A percentile compares a stretch with the other conserved stretches of the same genome.
These are phyloP conservation scores for Hartigia nigra DNA, from an alignment of 2,888 invertebrate species.

Conservation along the genomic window DNA sequence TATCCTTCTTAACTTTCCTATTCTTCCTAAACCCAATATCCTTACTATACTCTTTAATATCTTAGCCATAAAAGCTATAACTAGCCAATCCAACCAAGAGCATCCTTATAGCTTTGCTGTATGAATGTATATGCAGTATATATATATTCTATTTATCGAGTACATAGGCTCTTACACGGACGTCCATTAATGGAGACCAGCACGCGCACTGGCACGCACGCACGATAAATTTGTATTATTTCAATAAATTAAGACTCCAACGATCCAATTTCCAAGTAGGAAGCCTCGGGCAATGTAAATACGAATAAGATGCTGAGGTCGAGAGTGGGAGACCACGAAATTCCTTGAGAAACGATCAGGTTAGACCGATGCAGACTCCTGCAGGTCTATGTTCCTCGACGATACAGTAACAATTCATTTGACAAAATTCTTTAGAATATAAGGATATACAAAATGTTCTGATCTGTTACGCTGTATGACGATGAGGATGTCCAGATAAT, in stretches of 20 bases:
- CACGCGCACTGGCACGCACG: conserved; percentile 16
- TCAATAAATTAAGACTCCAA: conserved; percentile 36
- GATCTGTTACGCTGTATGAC: background rate
- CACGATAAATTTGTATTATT: conserved; percentile 41
- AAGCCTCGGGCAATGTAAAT: background rate
- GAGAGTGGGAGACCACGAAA: background rate
- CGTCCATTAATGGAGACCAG: background rate
- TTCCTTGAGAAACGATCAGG: background rate
- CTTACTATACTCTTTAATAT: background rate
- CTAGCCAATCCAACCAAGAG: background rate
- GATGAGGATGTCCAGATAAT: background rate
- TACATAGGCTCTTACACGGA: background rate
- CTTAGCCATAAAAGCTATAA: background rate
- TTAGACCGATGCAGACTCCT: background rate
- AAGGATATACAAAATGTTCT: background rate
- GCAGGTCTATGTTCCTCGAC: background rate
- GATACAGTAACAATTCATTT: background rate
- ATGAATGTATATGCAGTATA: background rate
- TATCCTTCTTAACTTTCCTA: background rate
- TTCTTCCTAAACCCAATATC: background rate
- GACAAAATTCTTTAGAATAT: background rate
- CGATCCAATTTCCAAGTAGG: background rate
- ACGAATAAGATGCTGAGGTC: background rate
- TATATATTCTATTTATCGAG: background rate
- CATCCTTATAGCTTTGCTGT: background rate